Base-by-base conservation (phyloP, 2,888 invertebrate genomes). In the Sesia apiformis region DNA sequence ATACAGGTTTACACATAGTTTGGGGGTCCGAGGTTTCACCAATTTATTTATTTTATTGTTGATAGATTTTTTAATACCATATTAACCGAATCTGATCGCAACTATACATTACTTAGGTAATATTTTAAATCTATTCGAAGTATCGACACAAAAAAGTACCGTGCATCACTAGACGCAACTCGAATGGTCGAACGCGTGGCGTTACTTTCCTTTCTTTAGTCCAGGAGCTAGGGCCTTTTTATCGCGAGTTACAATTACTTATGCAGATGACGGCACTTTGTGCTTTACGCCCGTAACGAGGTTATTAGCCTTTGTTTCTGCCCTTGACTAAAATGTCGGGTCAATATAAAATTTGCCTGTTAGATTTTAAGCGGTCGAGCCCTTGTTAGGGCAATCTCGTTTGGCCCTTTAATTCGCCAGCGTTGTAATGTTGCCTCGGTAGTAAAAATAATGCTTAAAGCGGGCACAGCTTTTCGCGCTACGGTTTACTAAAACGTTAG, bases 211-310 rank as follows among this genome's bases (percentile, higher is more conserved):
- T 39, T 56, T 49, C 38, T n/a, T n/a, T 8, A 43, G 38, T 51
- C 53, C 41, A 49, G 41, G 52, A 46, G 50, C 53, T 43, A 55
- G 55, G 58, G 58, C 56, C 56, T 61, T 68, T 69, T 65, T 65
- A 69, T 61, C 57, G 62, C 60, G 59, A 60, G 58, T 63, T 63
- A 69, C 66, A 74, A 74, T 75, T 71, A 74, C 70, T 75, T 73
- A 75, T 75, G 76, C 69, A 72, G 72, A 74, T 68, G 70, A 63
- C 63, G 67, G 60, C 65, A 62, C 67, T 70, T 67, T 62, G 58
- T 62, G 59, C 63, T 55, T 63, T 64, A 54, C 56, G 56, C 58
- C 59, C 59, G 56, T 66, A 66, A 69, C 63, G 64, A 69, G 60
- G 66, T 68, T 65, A 69, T 71, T 70, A 66, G 62, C 69, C 64